A percentile compares a stretch with the other conserved stretches of the same genome.
Conservation (phyloP, 2,797 vertebrate genomes). For the Hemibagrus guttatus region DNA sequence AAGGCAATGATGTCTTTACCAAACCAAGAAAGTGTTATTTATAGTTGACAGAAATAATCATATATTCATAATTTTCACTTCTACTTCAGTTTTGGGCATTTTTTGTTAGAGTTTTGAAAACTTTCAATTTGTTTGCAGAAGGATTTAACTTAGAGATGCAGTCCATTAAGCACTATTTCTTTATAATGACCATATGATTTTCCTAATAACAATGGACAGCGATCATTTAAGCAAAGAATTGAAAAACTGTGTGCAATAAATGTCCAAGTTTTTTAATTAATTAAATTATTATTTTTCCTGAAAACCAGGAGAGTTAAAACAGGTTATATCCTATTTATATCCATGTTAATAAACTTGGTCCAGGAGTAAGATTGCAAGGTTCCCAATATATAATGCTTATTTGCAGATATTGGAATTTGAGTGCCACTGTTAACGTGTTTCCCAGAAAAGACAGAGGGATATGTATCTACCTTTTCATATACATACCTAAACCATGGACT, state of each 20-base stretch:
- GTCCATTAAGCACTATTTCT: not conserved
- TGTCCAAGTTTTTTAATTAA: not conserved
- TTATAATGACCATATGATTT: not conserved
- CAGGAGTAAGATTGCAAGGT: not conserved
- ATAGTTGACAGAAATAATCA: not conserved
- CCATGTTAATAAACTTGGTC: not conserved
- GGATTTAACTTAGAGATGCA: not conserved
- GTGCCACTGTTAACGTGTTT: not conserved
- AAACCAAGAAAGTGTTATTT: not conserved
- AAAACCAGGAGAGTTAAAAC: too few relatives aligned
- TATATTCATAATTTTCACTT: not conserved
- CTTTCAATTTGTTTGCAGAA: not conserved
- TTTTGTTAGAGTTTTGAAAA: not conserved
- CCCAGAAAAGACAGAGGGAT: not conserved
- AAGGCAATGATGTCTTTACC: not conserved
- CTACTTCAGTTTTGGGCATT: too few relatives aligned
- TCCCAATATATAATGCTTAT: not conserved
- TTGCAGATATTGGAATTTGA: not conserved
- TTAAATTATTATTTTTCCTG: not conserved
- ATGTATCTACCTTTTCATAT: not conserved
- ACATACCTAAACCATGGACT: too few relatives aligned
- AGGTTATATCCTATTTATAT: too few relatives aligned
- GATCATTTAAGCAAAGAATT: not conserved
- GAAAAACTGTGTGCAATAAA: not conserved
- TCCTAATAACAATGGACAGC: not conserved